phyloP scores from a whole-genome alignment of 2,113 vertebrate genomes.

The Psettodes erumei region DNA sequence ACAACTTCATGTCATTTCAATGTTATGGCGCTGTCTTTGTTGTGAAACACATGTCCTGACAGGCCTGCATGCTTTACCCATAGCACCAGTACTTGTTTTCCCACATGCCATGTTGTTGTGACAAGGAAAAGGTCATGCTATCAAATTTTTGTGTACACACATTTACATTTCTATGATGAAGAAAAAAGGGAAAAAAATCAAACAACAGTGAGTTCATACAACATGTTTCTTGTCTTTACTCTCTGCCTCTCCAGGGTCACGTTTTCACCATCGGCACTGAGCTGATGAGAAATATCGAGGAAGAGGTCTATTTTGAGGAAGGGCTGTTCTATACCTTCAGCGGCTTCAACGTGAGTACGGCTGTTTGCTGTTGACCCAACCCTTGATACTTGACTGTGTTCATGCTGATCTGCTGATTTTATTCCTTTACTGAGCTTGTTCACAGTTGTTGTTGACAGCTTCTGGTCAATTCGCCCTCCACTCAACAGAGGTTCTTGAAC shows the following conservation, averaged over 20 bases:
- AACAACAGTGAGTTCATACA: neutral
- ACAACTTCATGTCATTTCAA: neutral
- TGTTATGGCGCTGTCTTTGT: neutral
- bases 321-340: constrained; percentile 73
- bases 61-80: neutral
- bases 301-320: constrained; percentile 62
- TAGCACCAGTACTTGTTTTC: neutral
- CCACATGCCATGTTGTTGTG: neutral
- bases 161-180: neutral
- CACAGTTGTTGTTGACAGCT: no score
- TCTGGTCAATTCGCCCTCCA: constrained; percentile 2
- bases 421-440: constrained; percentile 1
- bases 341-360: constrained; percentile 78
- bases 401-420: constrained; percentile 1
- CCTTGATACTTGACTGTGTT: neutral
- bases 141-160: neutral
- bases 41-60: neutral
- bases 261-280: constrained; percentile 79
- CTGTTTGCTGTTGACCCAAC: neutral
- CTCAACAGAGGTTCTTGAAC: constrained; percentile 28
- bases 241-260: constrained; percentile 49
- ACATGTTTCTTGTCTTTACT: neutral
- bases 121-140: neutral
- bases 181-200: neutral
- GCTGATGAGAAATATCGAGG: constrained; percentile 79